phyloP scores from a whole-genome alignment of 2,797 vertebrate species.

The Calcarius lapponicus region DNA sequence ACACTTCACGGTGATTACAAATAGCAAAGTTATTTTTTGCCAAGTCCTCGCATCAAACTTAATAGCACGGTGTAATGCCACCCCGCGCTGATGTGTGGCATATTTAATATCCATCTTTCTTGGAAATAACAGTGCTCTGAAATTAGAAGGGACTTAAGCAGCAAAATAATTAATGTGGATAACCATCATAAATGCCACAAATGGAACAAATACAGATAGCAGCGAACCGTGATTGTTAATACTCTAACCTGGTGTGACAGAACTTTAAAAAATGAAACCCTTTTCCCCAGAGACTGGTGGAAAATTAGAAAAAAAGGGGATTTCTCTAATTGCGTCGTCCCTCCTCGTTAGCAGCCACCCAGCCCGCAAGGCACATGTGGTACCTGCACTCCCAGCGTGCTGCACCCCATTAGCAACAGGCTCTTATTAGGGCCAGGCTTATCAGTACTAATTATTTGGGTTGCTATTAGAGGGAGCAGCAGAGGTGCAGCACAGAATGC shows the following conservation, averaged over 20 bases:
- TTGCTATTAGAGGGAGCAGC: background rate
- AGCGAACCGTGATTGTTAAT: slow-evolving; percentile 63
- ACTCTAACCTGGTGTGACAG: slow-evolving; percentile 73
- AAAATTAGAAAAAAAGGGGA: background rate
- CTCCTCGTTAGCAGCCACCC: background rate
- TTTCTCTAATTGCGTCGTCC: slow-evolving; percentile 12
- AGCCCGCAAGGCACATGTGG: fast-evolving
- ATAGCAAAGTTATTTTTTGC: slow-evolving; percentile 75
- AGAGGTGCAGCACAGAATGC: background rate
- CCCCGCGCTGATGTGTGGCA: slow-evolving; percentile 74
- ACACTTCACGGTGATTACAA: slow-evolving; percentile 73
- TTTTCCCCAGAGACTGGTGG: slow-evolving; percentile 1
- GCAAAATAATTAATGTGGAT: slow-evolving; percentile 79
- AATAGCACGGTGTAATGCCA: slow-evolving; percentile 73
- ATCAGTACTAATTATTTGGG: background rate
- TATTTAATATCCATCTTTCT: slow-evolving; percentile 78
- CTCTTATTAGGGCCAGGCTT: background rate
- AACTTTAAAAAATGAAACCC: slow-evolving; percentile 56
- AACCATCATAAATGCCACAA: slow-evolving; percentile 72
- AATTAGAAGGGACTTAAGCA: slow-evolving; percentile 78
- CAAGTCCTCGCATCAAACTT: slow-evolving; percentile 68
- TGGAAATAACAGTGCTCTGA: slow-evolving; percentile 73
- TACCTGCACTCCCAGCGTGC: background rate
- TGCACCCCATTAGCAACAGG: background rate
- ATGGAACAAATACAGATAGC: slow-evolving; percentile 75